These are phyloP conservation scores for Lagocephalus sceleratus DNA, from an alignment of 2,797 vertebrate species.

Conservation along the genomic window DNA sequence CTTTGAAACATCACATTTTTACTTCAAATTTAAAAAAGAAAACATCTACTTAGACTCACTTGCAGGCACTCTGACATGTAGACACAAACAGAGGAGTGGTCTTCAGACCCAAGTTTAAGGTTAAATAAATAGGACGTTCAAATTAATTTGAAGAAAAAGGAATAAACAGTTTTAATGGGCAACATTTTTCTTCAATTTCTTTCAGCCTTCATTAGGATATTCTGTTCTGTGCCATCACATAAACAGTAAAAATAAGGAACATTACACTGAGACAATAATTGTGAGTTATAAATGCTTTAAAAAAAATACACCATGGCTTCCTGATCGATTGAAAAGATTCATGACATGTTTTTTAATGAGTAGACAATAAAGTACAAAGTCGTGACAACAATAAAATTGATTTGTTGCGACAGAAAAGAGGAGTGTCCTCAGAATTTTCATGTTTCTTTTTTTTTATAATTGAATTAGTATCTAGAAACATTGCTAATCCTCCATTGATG, in stretches of 20 bases:
- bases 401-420: no score
- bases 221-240: conserved; percentile 75
- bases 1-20: conserved; percentile 58
- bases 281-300: conserved; percentile 87
- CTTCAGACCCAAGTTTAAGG: conserved; percentile 59
- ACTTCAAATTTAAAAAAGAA: conserved; percentile 40
- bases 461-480: no score
- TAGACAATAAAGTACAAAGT: conserved; percentile 78
- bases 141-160: conserved; percentile 9
- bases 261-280: conserved; percentile 72
- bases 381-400: no score
- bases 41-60: conserved; percentile 24
- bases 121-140: conserved; percentile 66
- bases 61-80: conserved; percentile 35
- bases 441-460: no score
- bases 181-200: conserved; percentile 6
- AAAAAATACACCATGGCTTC: conserved; percentile 87
- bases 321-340: conserved; percentile 80
- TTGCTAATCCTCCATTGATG: no score
- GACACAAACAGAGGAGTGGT: conserved; percentile 56
- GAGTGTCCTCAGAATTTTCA: no score
- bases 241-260: conserved; percentile 77
- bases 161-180: conserved; percentile 5
- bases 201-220: conserved; percentile 74
- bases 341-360: conserved; percentile 82